phyloP scores from a whole-genome alignment of 92 coral and sea anemone genomes.

The Porites evermanni region DNA sequence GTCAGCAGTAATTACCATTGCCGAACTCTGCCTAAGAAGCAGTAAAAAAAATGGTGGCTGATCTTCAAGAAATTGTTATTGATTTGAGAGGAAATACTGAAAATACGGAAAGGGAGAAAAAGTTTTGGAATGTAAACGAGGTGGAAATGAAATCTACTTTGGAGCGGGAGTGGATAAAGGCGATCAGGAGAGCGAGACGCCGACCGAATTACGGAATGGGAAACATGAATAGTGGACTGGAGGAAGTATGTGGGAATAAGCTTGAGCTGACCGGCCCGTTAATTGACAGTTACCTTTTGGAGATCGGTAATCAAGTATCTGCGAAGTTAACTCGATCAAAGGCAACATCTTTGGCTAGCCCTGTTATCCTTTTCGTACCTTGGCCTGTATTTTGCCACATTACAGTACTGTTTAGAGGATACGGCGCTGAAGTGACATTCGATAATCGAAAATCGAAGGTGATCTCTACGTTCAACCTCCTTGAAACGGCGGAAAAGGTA shows the following conservation, averaged over 20 bases:
- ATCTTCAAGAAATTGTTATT: background rate
- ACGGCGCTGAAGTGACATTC: slow-evolving; percentile 1
- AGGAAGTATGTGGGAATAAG: slow-evolving; percentile 48
- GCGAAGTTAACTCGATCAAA: slow-evolving; percentile 35
- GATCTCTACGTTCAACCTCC: too few relatives aligned
- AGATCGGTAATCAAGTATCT: slow-evolving; percentile 29
- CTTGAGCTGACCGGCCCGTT: slow-evolving; percentile 45
- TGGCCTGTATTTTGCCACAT: slow-evolving; percentile 54
- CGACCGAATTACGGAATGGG: slow-evolving; percentile 54
- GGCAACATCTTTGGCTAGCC: slow-evolving; percentile 16
- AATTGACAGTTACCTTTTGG: slow-evolving; percentile 50
- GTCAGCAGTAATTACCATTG: too few relatives aligned
- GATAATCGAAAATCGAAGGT: too few relatives aligned
- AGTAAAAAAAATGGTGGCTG: background rate
- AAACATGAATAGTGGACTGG: slow-evolving; percentile 41
- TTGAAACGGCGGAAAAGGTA: too few relatives aligned
- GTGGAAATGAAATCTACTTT: slow-evolving; percentile 36
- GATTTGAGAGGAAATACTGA: background rate
- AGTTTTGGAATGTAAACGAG: background rate
- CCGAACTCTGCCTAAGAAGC: too few relatives aligned
- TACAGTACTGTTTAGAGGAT: slow-evolving; percentile 41
- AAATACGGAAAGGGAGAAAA: background rate
- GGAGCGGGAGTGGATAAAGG: too few relatives aligned
- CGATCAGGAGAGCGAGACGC: background rate
- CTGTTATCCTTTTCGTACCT: slow-evolving; percentile 29